A percentile compares a stretch with the other conserved stretches of the same genome.
Conservation (phyloP, 2,113 vertebrate genomes). For the Scomber japonicus region DNA sequence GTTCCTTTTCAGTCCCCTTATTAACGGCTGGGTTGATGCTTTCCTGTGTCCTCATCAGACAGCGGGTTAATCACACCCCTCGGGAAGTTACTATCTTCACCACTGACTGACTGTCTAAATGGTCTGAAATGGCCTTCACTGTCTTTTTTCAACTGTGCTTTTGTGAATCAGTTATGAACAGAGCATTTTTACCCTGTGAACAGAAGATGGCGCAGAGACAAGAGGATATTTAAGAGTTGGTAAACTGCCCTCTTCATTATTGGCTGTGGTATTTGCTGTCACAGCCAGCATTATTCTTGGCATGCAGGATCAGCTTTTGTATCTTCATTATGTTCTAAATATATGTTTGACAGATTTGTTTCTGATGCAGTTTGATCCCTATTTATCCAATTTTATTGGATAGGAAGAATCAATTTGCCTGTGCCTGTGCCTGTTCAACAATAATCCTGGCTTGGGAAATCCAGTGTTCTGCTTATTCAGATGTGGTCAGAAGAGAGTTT, state of each 20-base stretch:
- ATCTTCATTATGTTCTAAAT: conserved; percentile 15
- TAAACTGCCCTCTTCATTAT: conserved; percentile 8
- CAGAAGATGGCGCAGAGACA: background rate
- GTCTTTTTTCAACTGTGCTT: conserved; percentile 3
- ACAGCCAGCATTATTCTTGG: conserved; percentile 18
- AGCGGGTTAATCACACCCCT: conserved; percentile 52
- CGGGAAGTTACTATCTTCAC: conserved; percentile 49
- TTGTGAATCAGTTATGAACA: background rate
- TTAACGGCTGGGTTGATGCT: conserved; percentile 78
- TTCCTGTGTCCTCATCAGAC: conserved; percentile 82
- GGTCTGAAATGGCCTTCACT: conserved; percentile 25
- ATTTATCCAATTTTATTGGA: background rate
- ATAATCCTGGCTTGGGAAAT: background rate
- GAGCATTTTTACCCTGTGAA: background rate
- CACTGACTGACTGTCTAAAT: conserved; percentile 32
- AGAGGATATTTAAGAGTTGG: background rate
- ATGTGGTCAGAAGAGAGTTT: background rate
- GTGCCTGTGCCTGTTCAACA: background rate
- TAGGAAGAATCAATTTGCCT: background rate
- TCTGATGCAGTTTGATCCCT: background rate
- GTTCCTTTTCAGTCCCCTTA: conserved; percentile 78
- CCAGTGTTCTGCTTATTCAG: background rate
- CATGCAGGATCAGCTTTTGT: background rate
- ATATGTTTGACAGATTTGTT: conserved; percentile 10
- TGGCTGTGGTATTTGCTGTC: conserved; percentile 17